Evolutionary conservation across 1,140 invertebrate genomes (phyloP), one percentile per base, ranked within the genome.

Genomic region (Palaemon carinicauda): DNA sequence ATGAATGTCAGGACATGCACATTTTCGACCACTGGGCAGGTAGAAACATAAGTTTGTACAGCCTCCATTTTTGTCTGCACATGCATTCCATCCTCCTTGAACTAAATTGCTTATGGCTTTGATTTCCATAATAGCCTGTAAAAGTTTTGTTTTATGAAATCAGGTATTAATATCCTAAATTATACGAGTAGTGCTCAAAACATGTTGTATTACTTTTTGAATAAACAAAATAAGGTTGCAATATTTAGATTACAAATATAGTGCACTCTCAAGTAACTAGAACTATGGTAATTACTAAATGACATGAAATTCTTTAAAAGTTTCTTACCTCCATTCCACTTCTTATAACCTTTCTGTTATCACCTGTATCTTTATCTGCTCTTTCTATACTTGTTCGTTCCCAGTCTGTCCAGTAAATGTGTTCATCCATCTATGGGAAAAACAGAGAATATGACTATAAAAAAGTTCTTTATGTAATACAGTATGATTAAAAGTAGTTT

Each of bases 331-430:
- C 82, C n/a, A 89, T 86, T 19, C 75, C 78, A 19, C 60, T 88
- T n/a, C 87, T 82, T 27, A 89, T 81, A 17, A 87, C 56, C 24
- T 75, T 56, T 50, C 86, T 60, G 87, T 94, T 92, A 24, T 93
- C 91, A 2, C 94, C 93, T 27, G 93, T 93, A 89, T 93, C 93
- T 90, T 97, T 97, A 88, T 96, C 93, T 89, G 96, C 96, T 89
- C 95, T 93, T 92, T 97, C 97, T 19, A 98, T 93, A 17, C 94
- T 94, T 91, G 96, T 96, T 33, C 95, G 96, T 91, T 97, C 95
- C 97, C 97, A 98, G 92, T 98, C 97, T 24, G 96, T 96, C 96
- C 96, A 98, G 92, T 96, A 98, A 24, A 98, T 93, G 90, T 94
- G 94, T 90, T 96, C 95, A 90, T 95, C 96, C 94, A 96, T 60